phyloP scores from a whole-genome alignment of 2,888 invertebrate species.

The Melieria crassipennis region DNA sequence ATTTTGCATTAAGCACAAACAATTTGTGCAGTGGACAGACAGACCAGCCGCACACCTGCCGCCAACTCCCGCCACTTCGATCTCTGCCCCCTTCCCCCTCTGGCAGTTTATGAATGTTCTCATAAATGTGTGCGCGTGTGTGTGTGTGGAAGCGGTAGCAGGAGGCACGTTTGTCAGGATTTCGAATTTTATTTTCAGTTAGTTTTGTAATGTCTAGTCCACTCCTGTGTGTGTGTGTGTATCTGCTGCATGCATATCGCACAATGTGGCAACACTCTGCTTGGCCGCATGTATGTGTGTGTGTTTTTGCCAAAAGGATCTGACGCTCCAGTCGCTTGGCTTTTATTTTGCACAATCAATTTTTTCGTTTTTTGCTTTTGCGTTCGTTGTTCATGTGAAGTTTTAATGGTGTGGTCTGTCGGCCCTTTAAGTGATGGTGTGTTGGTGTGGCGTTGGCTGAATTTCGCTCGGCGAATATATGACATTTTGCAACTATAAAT shows the following conservation, averaged over 20 bases:
- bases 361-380: not conserved
- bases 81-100: no score
- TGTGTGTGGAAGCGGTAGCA: no score
- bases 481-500: constrained; percentile 45
- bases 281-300: no score
- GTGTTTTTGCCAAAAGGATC: no score
- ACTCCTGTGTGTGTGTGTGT: constrained; percentile 7
- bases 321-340: not conserved
- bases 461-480: constrained; percentile 13
- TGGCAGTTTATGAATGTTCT: no score
- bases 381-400: not conserved
- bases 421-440: no score
- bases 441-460: no score
- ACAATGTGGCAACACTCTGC: no score
- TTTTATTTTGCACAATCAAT: not conserved
- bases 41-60: constrained; percentile 13
- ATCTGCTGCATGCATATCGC: not conserved
- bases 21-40: constrained; percentile 25
- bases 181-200: constrained; percentile 40
- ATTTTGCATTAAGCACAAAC: constrained; percentile 16
- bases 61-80: no score
- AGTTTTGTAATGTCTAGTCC: constrained; percentile 36
- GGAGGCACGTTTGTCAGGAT: constrained; percentile 29
- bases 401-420: not conserved
- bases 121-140: no score